A percentile compares a stretch with the other conserved stretches of the same genome.
These are phyloP conservation scores for Drosophila nasuta DNA, from an alignment of 1,140 invertebrate genomes.

Conservation along the genomic window DNA sequence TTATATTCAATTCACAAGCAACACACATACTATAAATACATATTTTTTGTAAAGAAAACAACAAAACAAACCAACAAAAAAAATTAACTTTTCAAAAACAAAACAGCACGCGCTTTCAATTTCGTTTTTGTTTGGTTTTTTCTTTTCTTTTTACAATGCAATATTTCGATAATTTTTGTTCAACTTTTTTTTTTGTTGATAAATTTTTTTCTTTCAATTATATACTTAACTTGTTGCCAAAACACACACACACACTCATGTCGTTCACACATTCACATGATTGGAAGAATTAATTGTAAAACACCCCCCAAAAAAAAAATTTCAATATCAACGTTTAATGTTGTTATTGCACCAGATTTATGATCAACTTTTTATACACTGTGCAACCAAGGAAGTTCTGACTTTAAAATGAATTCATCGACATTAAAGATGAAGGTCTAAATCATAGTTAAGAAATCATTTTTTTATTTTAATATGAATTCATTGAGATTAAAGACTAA, in stretches of 20 bases:
- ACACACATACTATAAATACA: conserved; percentile 1
- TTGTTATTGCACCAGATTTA: conserved; percentile 32
- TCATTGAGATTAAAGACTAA: background rate
- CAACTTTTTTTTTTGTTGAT: background rate
- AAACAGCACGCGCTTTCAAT: conserved; percentile 68
- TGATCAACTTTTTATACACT: background rate
- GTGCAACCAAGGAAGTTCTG: background rate
- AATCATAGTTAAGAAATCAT: no score
- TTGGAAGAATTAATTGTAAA: conserved; percentile 22
- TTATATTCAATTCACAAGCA: conserved; percentile 45
- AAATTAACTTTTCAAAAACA: conserved; percentile 29
- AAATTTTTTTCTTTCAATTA: background rate
- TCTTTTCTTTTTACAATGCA: conserved; percentile 1
- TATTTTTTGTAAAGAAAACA: conserved; percentile 24
- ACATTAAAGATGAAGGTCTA: background rate
- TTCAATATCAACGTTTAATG: conserved; percentile 43
- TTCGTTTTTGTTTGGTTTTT: conserved; percentile 43
- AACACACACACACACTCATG: conserved; percentile 1
- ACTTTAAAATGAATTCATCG: background rate
- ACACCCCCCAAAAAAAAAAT: background rate
- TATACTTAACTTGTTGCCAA: background rate
- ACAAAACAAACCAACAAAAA: conserved; percentile 27
- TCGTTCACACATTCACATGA: conserved; percentile 4
- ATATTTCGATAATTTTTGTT: conserved; percentile 16
- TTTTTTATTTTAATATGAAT: background rate